Conservation (phyloP, 2,797 vertebrate species). For the Falco peregrinus region DNA sequence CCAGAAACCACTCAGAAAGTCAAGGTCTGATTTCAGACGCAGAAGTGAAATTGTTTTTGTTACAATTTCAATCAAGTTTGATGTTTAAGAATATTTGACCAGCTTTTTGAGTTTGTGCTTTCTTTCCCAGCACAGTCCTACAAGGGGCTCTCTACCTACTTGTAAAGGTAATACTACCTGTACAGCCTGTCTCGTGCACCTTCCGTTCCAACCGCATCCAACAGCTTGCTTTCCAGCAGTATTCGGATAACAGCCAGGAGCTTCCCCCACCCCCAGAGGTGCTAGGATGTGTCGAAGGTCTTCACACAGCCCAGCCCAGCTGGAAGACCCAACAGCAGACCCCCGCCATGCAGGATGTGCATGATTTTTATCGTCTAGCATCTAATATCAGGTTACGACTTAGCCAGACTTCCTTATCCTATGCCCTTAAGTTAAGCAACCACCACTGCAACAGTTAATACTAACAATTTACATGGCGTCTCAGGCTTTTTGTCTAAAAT, state of each 20-base stretch:
- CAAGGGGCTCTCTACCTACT: not conserved
- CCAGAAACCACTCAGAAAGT: not conserved
- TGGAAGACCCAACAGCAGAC: not conserved
- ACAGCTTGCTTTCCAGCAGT: not conserved
- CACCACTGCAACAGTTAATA: not conserved
- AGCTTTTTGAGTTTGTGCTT: not conserved
- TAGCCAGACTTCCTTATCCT: not conserved
- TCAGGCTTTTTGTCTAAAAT: not conserved
- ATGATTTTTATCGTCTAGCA: not conserved
- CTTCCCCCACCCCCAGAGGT: not conserved
- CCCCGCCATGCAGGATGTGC: not conserved
- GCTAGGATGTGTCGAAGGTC: not conserved
- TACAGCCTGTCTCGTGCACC: accelerated
- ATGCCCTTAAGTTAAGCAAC: not conserved
- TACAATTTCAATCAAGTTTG: not conserved
- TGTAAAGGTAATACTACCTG: too few species aligned
- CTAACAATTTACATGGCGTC: not conserved
- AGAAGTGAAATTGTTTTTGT: not conserved
- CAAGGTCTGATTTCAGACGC: not conserved
- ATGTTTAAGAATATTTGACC: not conserved
- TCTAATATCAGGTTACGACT: not conserved
- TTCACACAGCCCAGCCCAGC: not conserved
- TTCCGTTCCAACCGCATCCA: accelerated
- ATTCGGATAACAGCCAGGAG: not conserved
- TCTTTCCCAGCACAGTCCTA: not conserved